Conservation (phyloP, 2,113 vertebrate genomes). For the Gobius niger region DNA sequence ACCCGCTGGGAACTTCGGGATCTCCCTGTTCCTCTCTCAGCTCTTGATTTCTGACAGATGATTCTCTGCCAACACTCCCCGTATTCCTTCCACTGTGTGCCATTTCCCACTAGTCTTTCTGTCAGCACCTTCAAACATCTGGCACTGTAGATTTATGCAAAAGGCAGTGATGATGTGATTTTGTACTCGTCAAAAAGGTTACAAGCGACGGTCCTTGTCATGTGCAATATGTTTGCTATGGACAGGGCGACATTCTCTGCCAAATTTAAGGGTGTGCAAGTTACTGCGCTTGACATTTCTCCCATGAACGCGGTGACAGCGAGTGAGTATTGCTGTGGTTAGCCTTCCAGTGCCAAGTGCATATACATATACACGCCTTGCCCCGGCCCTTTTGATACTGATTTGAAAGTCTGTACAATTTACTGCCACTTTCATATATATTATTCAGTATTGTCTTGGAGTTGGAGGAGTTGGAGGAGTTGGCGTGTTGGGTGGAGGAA, state of each 20-base stretch:
- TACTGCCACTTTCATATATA: no score
- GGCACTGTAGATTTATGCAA: constrained; percentile 34
- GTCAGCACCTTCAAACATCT: constrained; percentile 42
- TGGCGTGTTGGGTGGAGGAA: no score
- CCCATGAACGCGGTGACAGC: no score
- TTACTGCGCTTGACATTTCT: not conserved
- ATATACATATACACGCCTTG: no score
- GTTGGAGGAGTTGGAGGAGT: no score
- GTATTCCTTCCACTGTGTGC: constrained; percentile 24
- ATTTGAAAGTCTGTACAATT: no score
- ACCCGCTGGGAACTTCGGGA: constrained; percentile 47
- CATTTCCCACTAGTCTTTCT: constrained; percentile 30
- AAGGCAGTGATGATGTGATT: constrained; percentile 16
- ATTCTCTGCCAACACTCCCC: constrained; percentile 34
- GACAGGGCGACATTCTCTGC: not conserved
- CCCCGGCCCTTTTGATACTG: no score
- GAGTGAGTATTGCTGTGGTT: no score
- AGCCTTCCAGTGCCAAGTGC: no score
- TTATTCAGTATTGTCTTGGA: no score
- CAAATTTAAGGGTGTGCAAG: not conserved
- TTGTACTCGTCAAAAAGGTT: constrained; percentile 11
- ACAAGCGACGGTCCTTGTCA: constrained; percentile 11
- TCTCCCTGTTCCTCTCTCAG: constrained; percentile 25
- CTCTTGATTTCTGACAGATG: constrained; percentile 56
- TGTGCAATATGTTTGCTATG: not conserved